Evolutionary conservation across 2,113 vertebrate species (phyloP).

Genomic region (Cebidichthys violaceus): DNA sequence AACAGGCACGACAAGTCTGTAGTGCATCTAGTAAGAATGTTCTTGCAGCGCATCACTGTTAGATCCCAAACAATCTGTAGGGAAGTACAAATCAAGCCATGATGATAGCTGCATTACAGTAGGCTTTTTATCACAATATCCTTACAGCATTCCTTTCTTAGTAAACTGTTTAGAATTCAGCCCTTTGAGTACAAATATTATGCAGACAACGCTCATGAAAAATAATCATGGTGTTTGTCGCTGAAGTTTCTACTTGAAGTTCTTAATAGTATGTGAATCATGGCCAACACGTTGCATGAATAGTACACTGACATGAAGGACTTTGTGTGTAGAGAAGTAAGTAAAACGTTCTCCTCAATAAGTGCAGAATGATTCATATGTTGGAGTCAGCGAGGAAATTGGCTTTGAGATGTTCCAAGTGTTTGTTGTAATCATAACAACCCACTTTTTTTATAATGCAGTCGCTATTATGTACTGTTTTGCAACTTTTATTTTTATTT

Average conservation of each 20-base stretch:
- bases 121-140: constrained; percentile 1
- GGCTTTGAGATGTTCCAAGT: constrained; percentile 22
- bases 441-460: neutral
- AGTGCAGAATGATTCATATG: constrained; percentile 23
- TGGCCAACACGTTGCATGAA: constrained; percentile 14
- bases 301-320: neutral
- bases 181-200: neutral
- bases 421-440: constrained; percentile 19
- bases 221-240: constrained; percentile 9
- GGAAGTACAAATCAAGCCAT: neutral
- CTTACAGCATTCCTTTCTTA: neutral
- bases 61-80: neutral
- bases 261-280: neutral
- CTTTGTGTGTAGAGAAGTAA: neutral
- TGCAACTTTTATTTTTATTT: constrained; percentile 12
- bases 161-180: constrained; percentile 12
- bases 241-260: constrained; percentile 1
- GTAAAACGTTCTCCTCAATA: constrained; percentile 7
- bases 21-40: neutral
- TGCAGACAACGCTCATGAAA: neutral
- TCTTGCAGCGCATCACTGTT: constrained; percentile 10
- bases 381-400: constrained; percentile 32
- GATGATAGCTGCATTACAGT: neutral
- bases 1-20: constrained; percentile 6
- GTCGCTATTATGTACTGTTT: neutral